phyloP scores from a whole-genome alignment of 2,113 vertebrate genomes.

The Takifugu flavidus region DNA sequence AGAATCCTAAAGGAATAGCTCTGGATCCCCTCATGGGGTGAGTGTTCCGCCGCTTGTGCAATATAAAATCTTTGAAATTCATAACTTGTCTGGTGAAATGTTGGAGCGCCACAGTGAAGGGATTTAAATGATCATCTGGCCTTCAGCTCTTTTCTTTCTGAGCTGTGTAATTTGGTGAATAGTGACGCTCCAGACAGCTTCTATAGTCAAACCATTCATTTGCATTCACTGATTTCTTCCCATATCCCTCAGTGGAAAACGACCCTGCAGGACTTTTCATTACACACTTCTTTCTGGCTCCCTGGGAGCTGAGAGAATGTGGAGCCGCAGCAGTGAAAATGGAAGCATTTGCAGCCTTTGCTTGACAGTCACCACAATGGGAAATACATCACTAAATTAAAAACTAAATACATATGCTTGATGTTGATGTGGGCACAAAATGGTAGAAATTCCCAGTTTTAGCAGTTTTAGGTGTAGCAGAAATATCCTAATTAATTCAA shows the following conservation, averaged over 20 bases:
- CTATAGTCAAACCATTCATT: slow-evolving; percentile 62
- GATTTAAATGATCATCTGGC: slow-evolving; percentile 52
- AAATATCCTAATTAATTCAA: no score
- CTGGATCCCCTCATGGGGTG: slow-evolving; percentile 92
- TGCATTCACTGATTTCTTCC: slow-evolving; percentile 63
- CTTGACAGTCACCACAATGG: slow-evolving; percentile 7
- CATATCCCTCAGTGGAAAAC: slow-evolving; percentile 39
- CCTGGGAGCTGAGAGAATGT: slow-evolving; percentile 20
- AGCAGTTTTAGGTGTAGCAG: no score
- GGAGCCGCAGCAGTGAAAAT: slow-evolving; percentile 15
- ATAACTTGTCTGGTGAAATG: slow-evolving; percentile 36
- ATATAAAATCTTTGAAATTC: slow-evolving; percentile 16
- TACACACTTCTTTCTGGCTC: slow-evolving; percentile 40
- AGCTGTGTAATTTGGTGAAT: slow-evolving; percentile 54
- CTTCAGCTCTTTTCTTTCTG: slow-evolving; percentile 43
- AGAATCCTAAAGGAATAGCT: slow-evolving; percentile 89
- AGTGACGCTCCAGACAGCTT: slow-evolving; percentile 45
- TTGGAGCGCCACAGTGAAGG: slow-evolving; percentile 39
- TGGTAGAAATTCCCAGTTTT: no score
- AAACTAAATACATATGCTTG: no score
- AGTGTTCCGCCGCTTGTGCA: slow-evolving; percentile 56
- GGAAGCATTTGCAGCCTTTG: slow-evolving; percentile 27
- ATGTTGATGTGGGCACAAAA: no score
- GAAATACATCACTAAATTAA: background rate
- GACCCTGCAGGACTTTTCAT: slow-evolving; percentile 50